Conservation (phyloP, 2,888 invertebrate genomes). For the Callimorpha dominula region DNA sequence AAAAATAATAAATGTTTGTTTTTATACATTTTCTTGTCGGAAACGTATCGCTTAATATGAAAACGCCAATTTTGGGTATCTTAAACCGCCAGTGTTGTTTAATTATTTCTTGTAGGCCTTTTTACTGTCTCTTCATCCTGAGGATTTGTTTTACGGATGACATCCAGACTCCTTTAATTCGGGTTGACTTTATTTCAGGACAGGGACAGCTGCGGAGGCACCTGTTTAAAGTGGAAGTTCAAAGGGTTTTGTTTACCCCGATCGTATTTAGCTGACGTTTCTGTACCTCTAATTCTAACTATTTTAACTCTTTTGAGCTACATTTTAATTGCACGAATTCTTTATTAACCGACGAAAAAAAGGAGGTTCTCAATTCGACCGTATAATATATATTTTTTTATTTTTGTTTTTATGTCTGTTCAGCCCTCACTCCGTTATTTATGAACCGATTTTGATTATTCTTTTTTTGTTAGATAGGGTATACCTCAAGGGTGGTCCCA, state of each 20-base stretch:
- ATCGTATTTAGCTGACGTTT: constrained; percentile 1
- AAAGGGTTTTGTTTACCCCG: constrained; percentile 9
- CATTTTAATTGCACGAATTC: too few species aligned
- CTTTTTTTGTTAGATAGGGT: too few species aligned
- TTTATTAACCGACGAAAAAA: too few species aligned
- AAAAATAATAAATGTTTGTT: neutral
- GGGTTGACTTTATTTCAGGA: constrained; percentile 37
- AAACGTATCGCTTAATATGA: constrained; percentile 12
- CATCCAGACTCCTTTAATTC: constrained; percentile 46
- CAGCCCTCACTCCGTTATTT: too few species aligned
- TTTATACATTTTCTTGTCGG: neutral
- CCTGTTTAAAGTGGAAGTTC: constrained; percentile 22
- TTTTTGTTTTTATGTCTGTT: too few species aligned
- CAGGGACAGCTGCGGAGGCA: constrained; percentile 18
- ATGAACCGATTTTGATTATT: too few species aligned
- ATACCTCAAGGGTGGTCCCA: too few species aligned
- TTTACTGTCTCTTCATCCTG: constrained; percentile 27
- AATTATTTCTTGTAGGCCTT: constrained; percentile 46
- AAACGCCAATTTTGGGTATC: constrained; percentile 17
- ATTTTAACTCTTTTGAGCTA: too few species aligned
- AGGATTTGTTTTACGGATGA: constrained; percentile 50
- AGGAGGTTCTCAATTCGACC: too few species aligned
- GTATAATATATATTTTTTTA: too few species aligned
- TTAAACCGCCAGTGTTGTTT: constrained; percentile 43
- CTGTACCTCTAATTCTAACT: neutral